Conservation (phyloP, 2,113 vertebrate genomes). For the Myrmecophaga tridactyla region DNA sequence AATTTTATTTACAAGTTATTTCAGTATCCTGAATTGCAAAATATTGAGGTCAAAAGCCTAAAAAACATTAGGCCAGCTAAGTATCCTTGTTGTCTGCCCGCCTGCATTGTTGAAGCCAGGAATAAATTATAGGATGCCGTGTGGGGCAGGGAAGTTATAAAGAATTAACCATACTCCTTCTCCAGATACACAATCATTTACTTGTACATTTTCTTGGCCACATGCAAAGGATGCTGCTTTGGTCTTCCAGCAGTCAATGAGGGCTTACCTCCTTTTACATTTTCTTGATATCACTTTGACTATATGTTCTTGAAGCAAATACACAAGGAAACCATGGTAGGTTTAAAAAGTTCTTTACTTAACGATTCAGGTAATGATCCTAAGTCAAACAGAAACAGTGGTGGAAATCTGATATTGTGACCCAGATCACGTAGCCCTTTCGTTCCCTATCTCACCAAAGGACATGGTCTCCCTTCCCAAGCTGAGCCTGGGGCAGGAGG, state of each 20-base stretch:
- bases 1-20: neutral
- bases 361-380: neutral
- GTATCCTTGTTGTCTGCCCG: neutral
- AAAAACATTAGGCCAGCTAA: neutral
- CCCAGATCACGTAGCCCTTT: neutral
- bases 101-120: neutral
- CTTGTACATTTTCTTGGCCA: neutral
- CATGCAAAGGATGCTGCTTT: neutral
- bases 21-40: neutral
- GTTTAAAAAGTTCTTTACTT: neutral
- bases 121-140: neutral
- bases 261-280: neutral
- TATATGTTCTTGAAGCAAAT: neutral
- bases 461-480: neutral
- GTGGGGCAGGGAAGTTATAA: neutral
- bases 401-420: neutral
- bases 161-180: neutral
- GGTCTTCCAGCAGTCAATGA: neutral
- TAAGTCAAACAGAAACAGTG: neutral
- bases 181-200: neutral
- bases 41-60: neutral
- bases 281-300: neutral
- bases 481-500: neutral
- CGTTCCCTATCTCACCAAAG: neutral
- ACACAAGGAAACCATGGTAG: neutral